phyloP scores from a whole-genome alignment of 2,888 invertebrate genomes.

The Morinoia aosen region DNA sequence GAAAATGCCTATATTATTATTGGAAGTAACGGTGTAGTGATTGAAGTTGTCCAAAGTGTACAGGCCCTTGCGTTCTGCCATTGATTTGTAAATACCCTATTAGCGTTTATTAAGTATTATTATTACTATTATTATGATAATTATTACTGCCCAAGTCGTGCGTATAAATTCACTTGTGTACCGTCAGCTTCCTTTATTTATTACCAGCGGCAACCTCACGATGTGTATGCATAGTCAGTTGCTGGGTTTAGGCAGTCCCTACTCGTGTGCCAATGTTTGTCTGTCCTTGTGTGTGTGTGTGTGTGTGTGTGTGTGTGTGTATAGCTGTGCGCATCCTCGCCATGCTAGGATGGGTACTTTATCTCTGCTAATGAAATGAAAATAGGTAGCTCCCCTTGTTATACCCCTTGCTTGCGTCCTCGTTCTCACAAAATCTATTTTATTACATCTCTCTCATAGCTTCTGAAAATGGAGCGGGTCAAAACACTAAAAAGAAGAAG shows the following conservation, averaged over 20 bases:
- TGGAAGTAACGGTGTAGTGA: not conserved
- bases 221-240: not conserved
- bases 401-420: not conserved
- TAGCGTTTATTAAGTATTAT: constrained; percentile 28
- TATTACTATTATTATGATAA: constrained; percentile 12
- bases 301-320: not conserved
- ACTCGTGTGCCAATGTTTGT: not conserved
- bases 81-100: constrained; percentile 35
- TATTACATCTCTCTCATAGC: not conserved
- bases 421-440: not conserved
- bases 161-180: constrained; percentile 15
- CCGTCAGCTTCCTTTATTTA: constrained; percentile 34
- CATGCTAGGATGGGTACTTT: not conserved
- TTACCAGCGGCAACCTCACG: not conserved
- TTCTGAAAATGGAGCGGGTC: not conserved
- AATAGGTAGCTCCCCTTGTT: not conserved
- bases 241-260: constrained; percentile 2
- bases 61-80: constrained; percentile 41
- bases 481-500: not conserved
- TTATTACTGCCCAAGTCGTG: constrained; percentile 32
- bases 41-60: constrained; percentile 32
- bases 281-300: not conserved
- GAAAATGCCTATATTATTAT: constrained; percentile 17
- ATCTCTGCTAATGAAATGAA: not conserved
- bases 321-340: not conserved